A percentile compares a stretch with the other conserved stretches of the same genome.
phyloP scores from a whole-genome alignment of 2,888 invertebrate genomes.

The Acronicta leporina region DNA sequence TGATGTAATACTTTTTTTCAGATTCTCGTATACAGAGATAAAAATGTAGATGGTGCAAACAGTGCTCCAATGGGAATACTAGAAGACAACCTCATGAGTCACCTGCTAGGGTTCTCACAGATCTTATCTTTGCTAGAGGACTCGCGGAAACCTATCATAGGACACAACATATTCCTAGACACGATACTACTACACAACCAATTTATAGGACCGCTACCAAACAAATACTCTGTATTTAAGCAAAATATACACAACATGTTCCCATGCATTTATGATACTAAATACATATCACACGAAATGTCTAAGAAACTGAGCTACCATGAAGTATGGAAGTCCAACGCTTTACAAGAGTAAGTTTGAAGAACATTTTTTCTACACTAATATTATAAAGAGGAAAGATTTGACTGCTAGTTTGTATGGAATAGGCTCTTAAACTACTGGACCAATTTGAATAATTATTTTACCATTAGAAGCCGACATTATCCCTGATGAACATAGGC shows the following conservation, averaged over 20 bases:
- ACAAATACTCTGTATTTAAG: conserved; percentile 91
- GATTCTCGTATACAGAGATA: conserved; percentile 80
- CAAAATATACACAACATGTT: conserved; percentile 89
- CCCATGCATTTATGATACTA: conserved; percentile 93
- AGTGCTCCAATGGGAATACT: conserved; percentile 75
- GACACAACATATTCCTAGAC: conserved; percentile 93
- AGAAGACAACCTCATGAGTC: conserved; percentile 84
- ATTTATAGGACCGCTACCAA: conserved; percentile 92
- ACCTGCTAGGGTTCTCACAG: conserved; percentile 91
- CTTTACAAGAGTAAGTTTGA: conserved; percentile 82
- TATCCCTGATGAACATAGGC: too few relatives aligned
- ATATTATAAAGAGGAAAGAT: too few relatives aligned
- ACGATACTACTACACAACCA: conserved; percentile 92
- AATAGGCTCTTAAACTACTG: too few relatives aligned
- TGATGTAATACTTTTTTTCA: conserved; percentile 66
- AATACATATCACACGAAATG: conserved; percentile 90
- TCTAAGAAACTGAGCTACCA: conserved; percentile 75
- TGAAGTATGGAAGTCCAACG: conserved; percentile 87
- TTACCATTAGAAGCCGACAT: too few relatives aligned
- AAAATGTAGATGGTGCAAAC: conserved; percentile 77
- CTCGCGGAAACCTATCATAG: conserved; percentile 92
- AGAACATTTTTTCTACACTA: conserved; percentile 18
- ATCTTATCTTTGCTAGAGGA: conserved; percentile 90
- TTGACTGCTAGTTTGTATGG: too few relatives aligned
- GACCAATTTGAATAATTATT: too few relatives aligned